phyloP scores from a whole-genome alignment of 2,113 vertebrate genomes.

The human region GRCh38 chr13:59130001-59130500 shows the following conservation, averaged over 20 bases:
- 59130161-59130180: conserved; percentile 50
- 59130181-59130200: conserved; percentile 17
- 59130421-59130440: conserved; percentile 49
- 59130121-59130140: conserved; percentile 66
- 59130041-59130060: conserved; percentile 84
- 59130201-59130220: conserved; percentile 40
- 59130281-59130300: background rate
- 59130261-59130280: background rate
- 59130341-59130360: conserved; percentile 61
- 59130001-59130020: conserved; percentile 82
- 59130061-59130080: conserved; percentile 82
- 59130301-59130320: conserved; percentile 30
- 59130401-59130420: background rate
- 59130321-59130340: background rate
- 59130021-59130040: conserved; percentile 76
- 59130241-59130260: conserved; percentile 38
- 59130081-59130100: conserved; percentile 83
- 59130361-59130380: conserved; percentile 28
- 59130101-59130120: conserved; percentile 78
- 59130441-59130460: conserved; percentile 63
- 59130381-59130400: background rate
- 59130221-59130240: background rate
- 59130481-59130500: conserved; percentile 61
- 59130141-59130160: conserved; percentile 57
- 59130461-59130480: conserved; percentile 56